Evolutionary conservation across 2,888 invertebrate species (phyloP), one percentile per base, ranked within the genome.

Genomic region (Scaptomyza flava): DNA sequence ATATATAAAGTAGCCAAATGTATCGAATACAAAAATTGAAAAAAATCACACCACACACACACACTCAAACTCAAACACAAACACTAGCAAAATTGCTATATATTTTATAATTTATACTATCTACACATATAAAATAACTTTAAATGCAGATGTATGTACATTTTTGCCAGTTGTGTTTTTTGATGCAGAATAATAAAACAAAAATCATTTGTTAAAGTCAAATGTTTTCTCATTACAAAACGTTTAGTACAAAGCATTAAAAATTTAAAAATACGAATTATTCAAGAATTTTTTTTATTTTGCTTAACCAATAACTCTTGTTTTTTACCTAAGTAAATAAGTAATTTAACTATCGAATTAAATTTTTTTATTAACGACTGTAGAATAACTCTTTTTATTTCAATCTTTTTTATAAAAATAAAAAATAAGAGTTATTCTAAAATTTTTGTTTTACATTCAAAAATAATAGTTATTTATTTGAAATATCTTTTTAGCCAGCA

Each of bases 131-230:
- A 27, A 23, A 4, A 5, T 62, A 48, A 53, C 43, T 66, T 46
- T 59, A 54, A 56, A 72, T 61, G 65, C 67, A 61, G 59, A 69
- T 54, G n/a, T n/a, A n/a, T 78, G 63, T 72, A 81, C 17, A 81
- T 71, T 74, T 78, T 68, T 56, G 27, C 61, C 79, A 74, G 82
- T 85, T 82, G 80, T 77, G 82, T 85, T 87, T 41, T 17, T 81
- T 74, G n/a, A 79, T 72, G 67, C 46, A 41, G 66, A 82, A 85
- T 62, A 68, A 71, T 14, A 36, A 0, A 38, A 38, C n/a, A 14
- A 14, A 34, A 12, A 72, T 68, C 59, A 81, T 77, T 85, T 81
- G 79, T 87, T 87, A 81, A 63, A 67, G 50, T 34, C 23, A 2
- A 20, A 47, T 36, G 12, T 20, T 33, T 42, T 31, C 2, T 36